phyloP scores from a whole-genome alignment of 2,888 invertebrate species.

The Tachina fera region DNA sequence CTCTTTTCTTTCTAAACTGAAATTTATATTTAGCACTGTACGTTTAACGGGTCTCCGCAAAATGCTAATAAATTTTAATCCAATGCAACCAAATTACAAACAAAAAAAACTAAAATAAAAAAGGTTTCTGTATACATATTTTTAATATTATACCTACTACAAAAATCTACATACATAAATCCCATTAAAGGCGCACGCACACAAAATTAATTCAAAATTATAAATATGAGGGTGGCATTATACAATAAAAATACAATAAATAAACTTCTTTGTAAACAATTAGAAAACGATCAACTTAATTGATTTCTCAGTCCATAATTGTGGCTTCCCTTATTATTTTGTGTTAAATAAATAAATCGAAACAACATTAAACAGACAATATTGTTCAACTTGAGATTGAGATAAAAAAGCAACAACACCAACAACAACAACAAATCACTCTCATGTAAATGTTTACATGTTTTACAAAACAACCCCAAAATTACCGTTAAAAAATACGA shows the following conservation, averaged over 20 bases:
- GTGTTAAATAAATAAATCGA: neutral
- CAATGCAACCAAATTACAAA: no score
- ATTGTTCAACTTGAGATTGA: constrained; percentile 9
- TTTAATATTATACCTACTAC: no score
- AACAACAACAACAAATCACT: constrained; percentile 34
- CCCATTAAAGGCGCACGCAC: neutral
- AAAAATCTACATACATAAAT: constrained; percentile 12
- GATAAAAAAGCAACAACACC: neutral
- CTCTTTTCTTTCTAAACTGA: no score
- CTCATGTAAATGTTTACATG: neutral
- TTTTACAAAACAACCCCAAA: constrained; percentile 40
- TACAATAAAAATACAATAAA: neutral
- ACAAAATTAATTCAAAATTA: neutral
- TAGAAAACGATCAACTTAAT: constrained; percentile 31
- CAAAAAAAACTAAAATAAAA: no score
- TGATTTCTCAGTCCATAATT: neutral
- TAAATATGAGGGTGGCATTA: constrained; percentile 7
- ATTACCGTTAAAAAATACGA: constrained; percentile 27
- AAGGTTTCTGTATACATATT: no score
- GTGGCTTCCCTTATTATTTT: constrained; percentile 31
- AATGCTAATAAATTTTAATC: no score
- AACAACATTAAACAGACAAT: constrained; percentile 36
- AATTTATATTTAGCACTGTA: no score
- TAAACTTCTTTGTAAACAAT: constrained; percentile 12
- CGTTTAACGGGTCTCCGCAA: no score